A percentile compares a stretch with the other conserved stretches of the same genome.
Conservation (phyloP, 2,888 invertebrate species). For the Epirrhoe alternata region DNA sequence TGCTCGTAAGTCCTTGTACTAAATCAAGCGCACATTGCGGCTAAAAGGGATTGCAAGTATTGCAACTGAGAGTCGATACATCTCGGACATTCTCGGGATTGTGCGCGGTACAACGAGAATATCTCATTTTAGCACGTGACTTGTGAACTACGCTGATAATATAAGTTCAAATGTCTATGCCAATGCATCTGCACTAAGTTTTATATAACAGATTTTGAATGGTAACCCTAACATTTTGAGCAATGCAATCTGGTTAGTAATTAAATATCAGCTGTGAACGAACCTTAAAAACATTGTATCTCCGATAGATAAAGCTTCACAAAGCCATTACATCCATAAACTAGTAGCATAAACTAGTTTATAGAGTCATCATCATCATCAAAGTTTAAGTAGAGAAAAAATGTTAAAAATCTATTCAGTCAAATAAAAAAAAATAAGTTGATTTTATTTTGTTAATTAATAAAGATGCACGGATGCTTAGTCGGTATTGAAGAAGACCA, state of each 20-base stretch:
- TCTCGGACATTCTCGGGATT: conserved; percentile 30
- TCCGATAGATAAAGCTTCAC: neutral
- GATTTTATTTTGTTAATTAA: too few relatives aligned
- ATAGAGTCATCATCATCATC: too few relatives aligned
- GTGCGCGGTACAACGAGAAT: conserved; percentile 21
- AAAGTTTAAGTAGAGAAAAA: neutral
- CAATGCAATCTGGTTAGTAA: neutral
- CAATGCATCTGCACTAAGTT: too few relatives aligned
- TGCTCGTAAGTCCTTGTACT: conserved; percentile 62
- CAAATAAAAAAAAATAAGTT: neutral
- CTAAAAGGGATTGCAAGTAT: conserved; percentile 43
- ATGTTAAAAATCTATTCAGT: neutral
- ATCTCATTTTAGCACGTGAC: conserved; percentile 1
- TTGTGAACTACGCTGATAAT: neutral
- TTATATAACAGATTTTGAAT: too few relatives aligned
- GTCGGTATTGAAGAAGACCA: too few relatives aligned
- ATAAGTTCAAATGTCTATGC: neutral
- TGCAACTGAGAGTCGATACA: conserved; percentile 41
- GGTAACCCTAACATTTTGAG: neutral
- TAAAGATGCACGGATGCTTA: too few relatives aligned
- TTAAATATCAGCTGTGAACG: neutral
- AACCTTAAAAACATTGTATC: neutral
- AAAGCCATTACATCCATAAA: neutral
- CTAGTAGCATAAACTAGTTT: neutral
- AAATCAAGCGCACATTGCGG: conserved; percentile 56